phyloP scores from a whole-genome alignment of 1,140 invertebrate species.

The Ladona fulva region DNA sequence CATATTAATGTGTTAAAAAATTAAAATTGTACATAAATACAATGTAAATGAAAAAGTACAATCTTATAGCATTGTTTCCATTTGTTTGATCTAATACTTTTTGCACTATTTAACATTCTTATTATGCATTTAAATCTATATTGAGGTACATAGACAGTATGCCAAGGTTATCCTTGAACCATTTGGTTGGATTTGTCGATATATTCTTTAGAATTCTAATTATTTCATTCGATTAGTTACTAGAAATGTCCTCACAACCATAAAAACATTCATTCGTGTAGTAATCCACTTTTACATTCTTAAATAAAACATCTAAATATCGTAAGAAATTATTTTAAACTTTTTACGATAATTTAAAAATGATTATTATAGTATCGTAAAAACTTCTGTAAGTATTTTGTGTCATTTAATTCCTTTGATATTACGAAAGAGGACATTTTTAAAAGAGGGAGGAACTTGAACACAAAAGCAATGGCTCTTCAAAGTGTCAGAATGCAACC shows the following conservation, averaged over 20 bases:
- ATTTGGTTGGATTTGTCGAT: background rate
- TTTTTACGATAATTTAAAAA: no score
- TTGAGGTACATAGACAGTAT: background rate
- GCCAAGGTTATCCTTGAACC: background rate
- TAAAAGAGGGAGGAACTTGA: conserved; percentile 19
- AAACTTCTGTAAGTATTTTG: conserved; percentile 19
- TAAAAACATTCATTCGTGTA: background rate
- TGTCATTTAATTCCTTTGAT: conserved; percentile 11
- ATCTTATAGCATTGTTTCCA: background rate
- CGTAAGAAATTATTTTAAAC: no score
- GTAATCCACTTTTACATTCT: background rate
- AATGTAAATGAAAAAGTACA: background rate
- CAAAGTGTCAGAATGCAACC: conserved; percentile 10
- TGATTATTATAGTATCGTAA: no score
- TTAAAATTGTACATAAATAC: background rate
- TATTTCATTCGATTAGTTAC: background rate
- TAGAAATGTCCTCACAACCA: background rate
- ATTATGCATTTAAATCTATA: background rate
- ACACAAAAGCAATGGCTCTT: conserved; percentile 16
- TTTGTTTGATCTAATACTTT: background rate
- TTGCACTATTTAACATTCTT: background rate
- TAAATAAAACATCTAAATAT: conserved; percentile 11
- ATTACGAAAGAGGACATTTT: conserved; percentile 14
- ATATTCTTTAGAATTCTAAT: background rate
- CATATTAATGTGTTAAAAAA: background rate